A percentile compares a stretch with the other conserved stretches of the same genome.
Conservation (phyloP, 2,888 invertebrate species). For the Drosophila mettleri region DNA sequence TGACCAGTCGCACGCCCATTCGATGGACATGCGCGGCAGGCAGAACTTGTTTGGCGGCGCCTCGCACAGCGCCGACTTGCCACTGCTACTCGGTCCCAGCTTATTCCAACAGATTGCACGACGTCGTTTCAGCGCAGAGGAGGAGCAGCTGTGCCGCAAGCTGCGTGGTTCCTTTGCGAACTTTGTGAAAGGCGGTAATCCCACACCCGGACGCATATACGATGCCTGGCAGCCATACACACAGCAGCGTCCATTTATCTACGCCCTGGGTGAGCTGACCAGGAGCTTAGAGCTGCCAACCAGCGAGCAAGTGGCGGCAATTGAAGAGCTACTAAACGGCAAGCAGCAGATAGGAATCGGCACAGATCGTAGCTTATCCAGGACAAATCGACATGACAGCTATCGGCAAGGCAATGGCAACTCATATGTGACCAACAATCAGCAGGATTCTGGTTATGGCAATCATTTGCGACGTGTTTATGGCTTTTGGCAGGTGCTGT, state of each 20-base stretch:
- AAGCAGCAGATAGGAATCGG: conserved; percentile 37
- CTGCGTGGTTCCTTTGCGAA: conserved; percentile 86
- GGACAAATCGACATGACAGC: conserved; percentile 75
- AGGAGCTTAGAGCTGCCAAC: conserved; percentile 31
- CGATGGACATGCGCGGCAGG: conserved; percentile 85
- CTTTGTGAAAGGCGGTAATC: conserved; percentile 87
- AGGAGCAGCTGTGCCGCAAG: conserved; percentile 87
- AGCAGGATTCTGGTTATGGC: conserved; percentile 78
- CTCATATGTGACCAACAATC: conserved; percentile 67
- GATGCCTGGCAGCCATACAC: conserved; percentile 88
- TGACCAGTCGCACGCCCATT: conserved; percentile 82
- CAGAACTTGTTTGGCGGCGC: conserved; percentile 86
- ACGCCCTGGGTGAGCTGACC: conserved; percentile 77
- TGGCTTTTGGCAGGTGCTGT: conserved; percentile 83
- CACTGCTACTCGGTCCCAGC: conserved; percentile 88
- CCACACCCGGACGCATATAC: conserved; percentile 86
- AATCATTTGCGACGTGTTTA: conserved; percentile 82
- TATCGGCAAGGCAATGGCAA: conserved; percentile 42
- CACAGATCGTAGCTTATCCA: conserved; percentile 58
- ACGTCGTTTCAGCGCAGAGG: conserved; percentile 87
- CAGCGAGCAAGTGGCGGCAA: conserved; percentile 69
- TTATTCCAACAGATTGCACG: conserved; percentile 89
- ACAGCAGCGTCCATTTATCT: conserved; percentile 79
- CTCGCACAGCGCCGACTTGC: conserved; percentile 89
- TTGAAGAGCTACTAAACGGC: conserved; percentile 77